Evolutionary conservation across 2,113 vertebrate species (phyloP), one percentile per base, ranked within the genome.

Genomic region (Protobothrops flavoviridis): DNA sequence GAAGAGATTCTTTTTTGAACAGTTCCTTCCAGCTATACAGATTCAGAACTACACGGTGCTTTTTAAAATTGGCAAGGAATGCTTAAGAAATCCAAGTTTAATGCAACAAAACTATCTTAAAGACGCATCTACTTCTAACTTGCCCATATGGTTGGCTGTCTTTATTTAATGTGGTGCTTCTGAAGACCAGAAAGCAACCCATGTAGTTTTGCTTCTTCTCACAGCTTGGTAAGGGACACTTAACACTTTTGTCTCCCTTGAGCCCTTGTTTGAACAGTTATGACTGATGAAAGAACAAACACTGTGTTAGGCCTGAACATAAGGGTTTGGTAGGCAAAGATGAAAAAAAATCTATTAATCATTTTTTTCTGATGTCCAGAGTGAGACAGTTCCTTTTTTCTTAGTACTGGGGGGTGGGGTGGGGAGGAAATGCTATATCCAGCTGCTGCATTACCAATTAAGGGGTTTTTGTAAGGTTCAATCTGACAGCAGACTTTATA

Each of bases 21-120:
- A n/a, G 5, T 1, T 52, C 69, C 15, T 12, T 8, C 88, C 56
- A 50, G 21, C 29, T 21, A 15, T 92, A 52, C 0, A n/a, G 4
- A 90, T 69, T 7, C 21, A 91, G 26, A 53, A n/a, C 61, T 43
- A 5, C 9, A 87, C n/a, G 45, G 15, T 52, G 8, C 89, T 87
- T 93, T 94, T 93, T 81, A 69, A 94, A 90, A 91, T 55, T n/a
- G 53, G 52, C 90, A 57, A 91, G 24, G 91, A 9, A 23, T 61
- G 50, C 3, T n/a, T 57, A 91, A 89, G 1, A 53, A 74, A 59
- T 1, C 86, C 12, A 90, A 0, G 0, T 55, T 45, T 85, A 93
- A 88, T 39, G 5, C 88, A 4, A 93, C 90, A 33, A 69, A 50
- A 43, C 33, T 59, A 15, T 90, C 48, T 50, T 94, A 87, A 93